A percentile compares a stretch with the other conserved stretches of the same genome.
Conservation (phyloP, 2,113 vertebrate species). For the Panthera leo region DNA sequence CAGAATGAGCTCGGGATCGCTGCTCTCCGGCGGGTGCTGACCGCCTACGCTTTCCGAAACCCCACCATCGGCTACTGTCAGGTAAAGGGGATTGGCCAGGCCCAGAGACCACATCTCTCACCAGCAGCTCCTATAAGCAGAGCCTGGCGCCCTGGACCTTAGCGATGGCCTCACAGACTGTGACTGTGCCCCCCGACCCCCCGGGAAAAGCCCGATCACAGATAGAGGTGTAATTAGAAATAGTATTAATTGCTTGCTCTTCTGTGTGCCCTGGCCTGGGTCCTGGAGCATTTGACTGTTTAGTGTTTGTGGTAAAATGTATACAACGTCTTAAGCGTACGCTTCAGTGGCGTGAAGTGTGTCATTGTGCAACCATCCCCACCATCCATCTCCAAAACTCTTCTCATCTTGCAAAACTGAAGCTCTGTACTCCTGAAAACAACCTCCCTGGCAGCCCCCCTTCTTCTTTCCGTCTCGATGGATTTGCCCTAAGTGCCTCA, state of each 20-base stretch:
- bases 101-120: not conserved
- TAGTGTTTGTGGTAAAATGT: not conserved
- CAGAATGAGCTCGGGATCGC: conserved; percentile 97
- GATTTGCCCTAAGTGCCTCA: not conserved
- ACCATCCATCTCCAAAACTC: not conserved
- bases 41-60: conserved; percentile 97
- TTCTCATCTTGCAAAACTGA: not conserved
- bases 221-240: not conserved
- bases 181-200: not conserved
- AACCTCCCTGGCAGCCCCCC: not conserved
- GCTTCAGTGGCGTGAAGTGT: not conserved
- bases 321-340: no score
- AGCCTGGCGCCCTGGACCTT: not conserved
- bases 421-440: no score
- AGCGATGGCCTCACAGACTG: not conserved
- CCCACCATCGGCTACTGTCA: conserved; percentile 98
- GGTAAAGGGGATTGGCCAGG: conserved; percentile 80
- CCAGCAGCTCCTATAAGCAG: not conserved
- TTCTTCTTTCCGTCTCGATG: not conserved
- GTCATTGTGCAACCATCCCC: not conserved
- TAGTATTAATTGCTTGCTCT: no score
- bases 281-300: not conserved
- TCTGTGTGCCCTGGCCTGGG: not conserved
- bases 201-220: not conserved
- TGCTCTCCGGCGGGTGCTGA: conserved; percentile 95